A percentile compares a stretch with the other conserved stretches of the same genome.
Evolutionary conservation across 2,888 invertebrate genomes (phyloP).

Genomic region (Sepiola atlantica): DNA sequence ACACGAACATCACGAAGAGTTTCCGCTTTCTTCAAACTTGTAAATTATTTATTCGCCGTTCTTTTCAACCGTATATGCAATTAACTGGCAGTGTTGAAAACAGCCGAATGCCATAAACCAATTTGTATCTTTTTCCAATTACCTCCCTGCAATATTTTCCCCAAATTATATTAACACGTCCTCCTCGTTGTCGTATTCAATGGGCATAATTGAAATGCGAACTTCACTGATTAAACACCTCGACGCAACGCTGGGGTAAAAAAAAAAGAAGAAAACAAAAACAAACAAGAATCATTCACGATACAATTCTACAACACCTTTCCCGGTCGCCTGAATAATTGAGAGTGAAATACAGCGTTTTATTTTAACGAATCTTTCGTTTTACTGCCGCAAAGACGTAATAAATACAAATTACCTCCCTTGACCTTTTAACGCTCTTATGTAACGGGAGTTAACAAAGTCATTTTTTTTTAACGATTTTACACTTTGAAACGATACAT

Average conservation of each 20-base stretch:
- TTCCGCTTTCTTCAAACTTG: neutral
- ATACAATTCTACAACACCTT: neutral
- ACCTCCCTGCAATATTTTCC: neutral
- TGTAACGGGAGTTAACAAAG: neutral
- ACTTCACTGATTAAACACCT: conserved; percentile 8
- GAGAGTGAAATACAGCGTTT: neutral
- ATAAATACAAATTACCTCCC: neutral
- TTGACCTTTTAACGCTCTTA: neutral
- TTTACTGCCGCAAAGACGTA: neutral
- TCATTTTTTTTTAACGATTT: neutral
- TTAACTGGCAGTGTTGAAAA: neutral
- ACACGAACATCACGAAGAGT: neutral
- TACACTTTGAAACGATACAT: neutral
- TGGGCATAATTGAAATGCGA: neutral
- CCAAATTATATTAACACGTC: neutral
- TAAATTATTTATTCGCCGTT: neutral
- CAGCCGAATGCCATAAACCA: neutral
- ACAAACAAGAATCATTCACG: neutral
- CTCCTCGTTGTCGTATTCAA: neutral
- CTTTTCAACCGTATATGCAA: neutral
- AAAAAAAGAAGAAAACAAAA: too few species aligned
- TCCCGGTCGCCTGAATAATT: neutral
- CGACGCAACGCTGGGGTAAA: neutral
- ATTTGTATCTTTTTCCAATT: conserved; percentile 22
- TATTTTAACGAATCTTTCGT: conserved; percentile 2